Evolutionary conservation across 2,888 invertebrate genomes (phyloP).

Genomic region (Drosophila prostipennis): DNA sequence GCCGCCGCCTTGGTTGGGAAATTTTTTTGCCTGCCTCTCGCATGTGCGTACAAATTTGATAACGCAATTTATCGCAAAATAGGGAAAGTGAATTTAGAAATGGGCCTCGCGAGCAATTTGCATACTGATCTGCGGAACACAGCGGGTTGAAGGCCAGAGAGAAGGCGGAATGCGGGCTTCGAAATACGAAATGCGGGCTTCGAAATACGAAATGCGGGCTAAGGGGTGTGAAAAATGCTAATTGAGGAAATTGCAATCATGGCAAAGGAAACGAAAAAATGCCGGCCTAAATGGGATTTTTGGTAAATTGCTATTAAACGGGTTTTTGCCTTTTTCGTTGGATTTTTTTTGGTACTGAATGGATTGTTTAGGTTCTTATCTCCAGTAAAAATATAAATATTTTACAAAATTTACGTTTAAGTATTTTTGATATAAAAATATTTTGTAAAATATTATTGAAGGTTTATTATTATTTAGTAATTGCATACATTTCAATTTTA

Average conservation of each 20-base stretch:
- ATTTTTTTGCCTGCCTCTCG: constrained; percentile 46
- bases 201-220: not conserved
- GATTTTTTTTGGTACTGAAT: not conserved
- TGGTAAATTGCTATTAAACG: not conserved
- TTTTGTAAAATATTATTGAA: no score
- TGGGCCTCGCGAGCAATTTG: constrained; percentile 45
- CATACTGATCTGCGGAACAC: constrained; percentile 31
- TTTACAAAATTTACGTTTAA: no score
- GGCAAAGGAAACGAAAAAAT: constrained; percentile 19
- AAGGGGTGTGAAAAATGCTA: constrained; percentile 16
- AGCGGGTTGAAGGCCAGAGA: constrained; percentile 22
- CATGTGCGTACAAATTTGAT: constrained; percentile 72
- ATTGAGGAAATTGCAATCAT: constrained; percentile 38
- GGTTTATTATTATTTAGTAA: no score
- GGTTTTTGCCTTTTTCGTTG: not conserved
- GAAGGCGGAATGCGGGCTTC: not conserved
- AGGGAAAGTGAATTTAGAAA: constrained; percentile 74
- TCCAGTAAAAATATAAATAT: no score
- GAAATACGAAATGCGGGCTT: not conserved
- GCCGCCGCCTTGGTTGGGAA: constrained; percentile 47
- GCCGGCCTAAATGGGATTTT: not conserved
- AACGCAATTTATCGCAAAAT: constrained; percentile 72
- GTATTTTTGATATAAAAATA: no score
- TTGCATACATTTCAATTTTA: no score
- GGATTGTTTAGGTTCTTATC: not conserved